Evolutionary conservation across 2,797 vertebrate genomes (phyloP).

Genomic region (Gallinago solitaria): DNA sequence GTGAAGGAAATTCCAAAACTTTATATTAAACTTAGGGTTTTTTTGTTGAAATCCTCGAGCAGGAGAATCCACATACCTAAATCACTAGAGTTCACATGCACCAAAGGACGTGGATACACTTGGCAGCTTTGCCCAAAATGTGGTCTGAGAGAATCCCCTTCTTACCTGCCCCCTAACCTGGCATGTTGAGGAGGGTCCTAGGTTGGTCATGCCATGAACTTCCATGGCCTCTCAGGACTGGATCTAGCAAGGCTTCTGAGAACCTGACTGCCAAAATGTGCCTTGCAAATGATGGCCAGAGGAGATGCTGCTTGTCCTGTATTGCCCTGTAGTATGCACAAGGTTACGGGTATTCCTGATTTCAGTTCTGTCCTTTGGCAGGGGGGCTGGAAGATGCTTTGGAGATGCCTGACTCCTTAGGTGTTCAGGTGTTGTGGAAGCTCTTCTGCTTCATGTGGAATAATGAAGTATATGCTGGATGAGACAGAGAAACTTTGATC

Average conservation of each 20-base stretch:
- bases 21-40: not conserved
- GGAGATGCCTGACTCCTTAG: fast-evolving
- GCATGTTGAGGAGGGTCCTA: not conserved
- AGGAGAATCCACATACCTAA: not conserved
- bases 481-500: not conserved
- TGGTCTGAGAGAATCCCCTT: not conserved
- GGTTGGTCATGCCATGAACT: not conserved
- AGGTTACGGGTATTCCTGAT: fast-evolving
- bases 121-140: not conserved
- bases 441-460: not conserved
- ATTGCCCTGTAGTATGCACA: not conserved
- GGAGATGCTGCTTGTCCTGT: not conserved
- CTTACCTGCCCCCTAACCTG: not conserved
- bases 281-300: not conserved
- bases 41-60: not conserved
- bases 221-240: fast-evolving
- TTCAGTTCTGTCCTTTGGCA: not conserved
- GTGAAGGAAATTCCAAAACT: not conserved
- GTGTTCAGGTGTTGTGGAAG: not conserved
- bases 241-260: not conserved
- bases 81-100: not conserved
- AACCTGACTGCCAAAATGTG: not conserved
- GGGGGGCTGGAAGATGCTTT: not conserved
- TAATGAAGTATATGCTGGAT: not conserved
- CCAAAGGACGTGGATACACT: not conserved